Base-by-base conservation (phyloP, 2,888 invertebrate species). In the Zygogramma bicolorata region DNA sequence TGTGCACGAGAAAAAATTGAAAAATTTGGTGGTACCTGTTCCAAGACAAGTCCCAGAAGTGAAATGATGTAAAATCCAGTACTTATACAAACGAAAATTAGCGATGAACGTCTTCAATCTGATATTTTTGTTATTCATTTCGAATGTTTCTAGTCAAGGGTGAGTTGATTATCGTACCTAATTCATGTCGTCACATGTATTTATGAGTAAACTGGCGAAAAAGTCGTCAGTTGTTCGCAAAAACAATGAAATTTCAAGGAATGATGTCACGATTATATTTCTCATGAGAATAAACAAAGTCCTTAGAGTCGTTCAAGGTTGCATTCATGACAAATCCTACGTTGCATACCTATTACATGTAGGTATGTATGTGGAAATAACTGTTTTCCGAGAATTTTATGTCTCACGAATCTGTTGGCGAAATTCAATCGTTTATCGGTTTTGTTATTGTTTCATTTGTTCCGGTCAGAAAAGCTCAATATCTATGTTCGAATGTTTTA, bases 261-360 rank as follows among this genome's bases (percentile, higher is more conserved):
- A 53, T 53, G 53, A 53, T 25, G 27, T 27, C 53, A 53, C n/a
- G 53, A n/a, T 1, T 13, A 25, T 25, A 25, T 22, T 53, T 25
- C 25, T 13, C 27, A 53, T 53, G 27, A 53, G 27, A 53, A 27
- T 25, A 53, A 27, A 53, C 42, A 53, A 22, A 22, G 53, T 25
- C 27, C n/a, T 53, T n/a, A n/a, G 53, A 53, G 53, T 53, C 27
- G 27, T 53, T 53, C 53, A 53, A 53, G 53, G 53, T 53, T 53
- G 53, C 53, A n/a, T 27, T 25, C 15, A 27, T 53, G 53, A 53
- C 25, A 25, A 53, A 53, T 53, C 53, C 53, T 53, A 25, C 22
- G n/a, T n/a, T 53, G 53, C 53, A 53, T n/a, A 27, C 27, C 5
- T 53, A 53, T 53, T 53, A 46, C 13, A 46, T 20, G 20, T 46